These are phyloP conservation scores for Pteropus rufus DNA, from an alignment of 2,797 vertebrate species.

Conservation along the genomic window DNA sequence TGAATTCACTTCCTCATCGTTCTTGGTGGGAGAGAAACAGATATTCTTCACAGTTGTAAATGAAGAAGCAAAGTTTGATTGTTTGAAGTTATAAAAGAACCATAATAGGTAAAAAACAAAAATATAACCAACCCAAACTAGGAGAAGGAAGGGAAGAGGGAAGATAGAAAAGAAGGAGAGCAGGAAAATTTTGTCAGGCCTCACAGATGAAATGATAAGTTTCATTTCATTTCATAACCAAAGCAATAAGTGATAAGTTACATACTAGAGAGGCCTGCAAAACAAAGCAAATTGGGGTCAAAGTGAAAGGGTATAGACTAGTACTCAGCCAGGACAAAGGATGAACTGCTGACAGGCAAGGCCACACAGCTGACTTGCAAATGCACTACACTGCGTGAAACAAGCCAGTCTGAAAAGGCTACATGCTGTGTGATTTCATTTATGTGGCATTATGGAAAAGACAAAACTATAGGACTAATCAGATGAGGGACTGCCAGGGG, in stretches of 20 bases:
- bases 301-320: not conserved
- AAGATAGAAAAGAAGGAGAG: not conserved
- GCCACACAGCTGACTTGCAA: fast-evolving
- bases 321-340: not conserved
- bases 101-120: not conserved
- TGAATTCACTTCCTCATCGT: too few relatives aligned
- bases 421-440: not conserved
- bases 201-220: not conserved
- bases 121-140: not conserved
- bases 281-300: too few relatives aligned
- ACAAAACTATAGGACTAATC: too few relatives aligned
- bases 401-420: not conserved
- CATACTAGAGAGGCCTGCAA: not conserved
- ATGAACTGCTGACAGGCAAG: fast-evolving
- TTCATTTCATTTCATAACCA: too few relatives aligned
- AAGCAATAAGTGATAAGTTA: fast-evolving
- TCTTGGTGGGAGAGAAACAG: not conserved
- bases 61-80: not conserved
- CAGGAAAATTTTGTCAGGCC: fast-evolving
- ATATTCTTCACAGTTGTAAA: not conserved
- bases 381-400: fast-evolving
- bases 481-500: not conserved
- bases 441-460: not conserved
- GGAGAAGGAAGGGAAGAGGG: not conserved
- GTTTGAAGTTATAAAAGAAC: not conserved